phyloP scores from a whole-genome alignment of 1,140 invertebrate species.

The Scaptodrosophila lebanonensis region DNA sequence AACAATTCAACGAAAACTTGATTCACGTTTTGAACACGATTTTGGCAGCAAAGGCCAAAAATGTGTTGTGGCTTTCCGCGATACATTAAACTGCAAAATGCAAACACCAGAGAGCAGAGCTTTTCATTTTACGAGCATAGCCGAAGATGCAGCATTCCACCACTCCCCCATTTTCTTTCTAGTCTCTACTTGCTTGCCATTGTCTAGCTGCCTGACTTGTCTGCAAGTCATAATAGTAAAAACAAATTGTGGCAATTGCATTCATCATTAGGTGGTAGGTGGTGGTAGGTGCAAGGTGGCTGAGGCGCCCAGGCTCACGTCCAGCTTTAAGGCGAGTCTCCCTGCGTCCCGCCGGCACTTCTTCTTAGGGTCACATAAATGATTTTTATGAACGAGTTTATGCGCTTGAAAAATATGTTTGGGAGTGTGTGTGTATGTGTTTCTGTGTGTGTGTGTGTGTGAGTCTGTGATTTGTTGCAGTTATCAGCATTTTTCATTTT shows the following conservation, averaged over 20 bases:
- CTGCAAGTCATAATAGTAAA: slow-evolving; percentile 49
- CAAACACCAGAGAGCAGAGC: slow-evolving; percentile 45
- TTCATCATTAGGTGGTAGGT: slow-evolving; percentile 53
- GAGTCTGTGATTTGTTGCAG: slow-evolving; percentile 61
- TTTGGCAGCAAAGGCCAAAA: slow-evolving; percentile 36
- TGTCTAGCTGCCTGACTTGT: slow-evolving; percentile 24
- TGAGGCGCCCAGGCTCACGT: slow-evolving; percentile 23
- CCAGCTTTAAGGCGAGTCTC: no score
- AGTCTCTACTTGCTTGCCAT: slow-evolving; percentile 11
- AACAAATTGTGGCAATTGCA: slow-evolving; percentile 65
- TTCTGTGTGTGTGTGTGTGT: slow-evolving; percentile 10
- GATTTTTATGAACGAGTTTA: slow-evolving; percentile 67
- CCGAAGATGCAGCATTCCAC: slow-evolving; percentile 16
- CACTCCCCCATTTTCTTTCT: neutral
- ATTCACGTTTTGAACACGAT: no score
- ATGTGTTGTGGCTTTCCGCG: neutral
- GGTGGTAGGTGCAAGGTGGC: slow-evolving; percentile 9
- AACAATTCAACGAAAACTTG: slow-evolving; percentile 3
- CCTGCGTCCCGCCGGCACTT: neutral
- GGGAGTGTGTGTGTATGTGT: neutral
- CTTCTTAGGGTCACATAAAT: slow-evolving; percentile 41
- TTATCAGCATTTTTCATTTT: slow-evolving; percentile 71
- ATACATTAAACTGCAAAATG: slow-evolving; percentile 45
- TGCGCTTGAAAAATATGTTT: slow-evolving; percentile 51
- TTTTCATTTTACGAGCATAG: slow-evolving; percentile 46